Evolutionary conservation across 2,113 vertebrate genomes (phyloP).

Genomic region (Pluvialis apricaria): DNA sequence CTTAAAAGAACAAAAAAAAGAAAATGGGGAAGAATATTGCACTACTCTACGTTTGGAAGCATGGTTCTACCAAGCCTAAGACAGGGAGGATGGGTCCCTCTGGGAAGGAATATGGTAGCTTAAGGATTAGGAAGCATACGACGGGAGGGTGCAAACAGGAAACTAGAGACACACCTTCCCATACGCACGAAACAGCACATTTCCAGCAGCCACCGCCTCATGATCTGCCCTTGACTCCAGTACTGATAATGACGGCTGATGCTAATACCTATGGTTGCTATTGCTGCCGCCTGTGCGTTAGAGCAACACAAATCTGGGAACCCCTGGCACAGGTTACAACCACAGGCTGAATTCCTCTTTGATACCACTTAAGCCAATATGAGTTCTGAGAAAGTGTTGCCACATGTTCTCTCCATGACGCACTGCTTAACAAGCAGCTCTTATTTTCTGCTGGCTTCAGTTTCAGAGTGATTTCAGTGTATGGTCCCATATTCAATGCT

Average conservation of each 20-base stretch:
- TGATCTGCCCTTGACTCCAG: neutral
- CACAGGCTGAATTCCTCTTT: conserved; percentile 33
- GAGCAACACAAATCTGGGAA: neutral
- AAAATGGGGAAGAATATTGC: neutral
- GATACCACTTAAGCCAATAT: conserved; percentile 1
- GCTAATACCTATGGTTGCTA: neutral
- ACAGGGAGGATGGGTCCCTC: neutral
- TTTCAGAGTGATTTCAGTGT: neutral
- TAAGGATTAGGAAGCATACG: neutral
- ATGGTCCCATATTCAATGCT: neutral
- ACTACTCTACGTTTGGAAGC: neutral
- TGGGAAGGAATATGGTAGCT: neutral
- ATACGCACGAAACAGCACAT: fast-evolving
- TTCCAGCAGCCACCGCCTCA: neutral
- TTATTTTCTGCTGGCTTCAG: neutral
- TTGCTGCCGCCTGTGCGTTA: neutral
- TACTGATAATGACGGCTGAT: neutral
- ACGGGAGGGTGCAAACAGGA: neutral
- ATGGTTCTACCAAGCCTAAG: neutral
- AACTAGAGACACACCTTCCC: neutral
- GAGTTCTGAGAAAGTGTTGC: conserved; percentile 43
- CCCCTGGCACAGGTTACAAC: neutral
- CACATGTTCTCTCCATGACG: neutral
- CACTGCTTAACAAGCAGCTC: neutral
- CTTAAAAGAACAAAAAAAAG: neutral